Base-by-base conservation (phyloP, 2,797 vertebrate genomes). In the Leontopithecus rosalia region DNA sequence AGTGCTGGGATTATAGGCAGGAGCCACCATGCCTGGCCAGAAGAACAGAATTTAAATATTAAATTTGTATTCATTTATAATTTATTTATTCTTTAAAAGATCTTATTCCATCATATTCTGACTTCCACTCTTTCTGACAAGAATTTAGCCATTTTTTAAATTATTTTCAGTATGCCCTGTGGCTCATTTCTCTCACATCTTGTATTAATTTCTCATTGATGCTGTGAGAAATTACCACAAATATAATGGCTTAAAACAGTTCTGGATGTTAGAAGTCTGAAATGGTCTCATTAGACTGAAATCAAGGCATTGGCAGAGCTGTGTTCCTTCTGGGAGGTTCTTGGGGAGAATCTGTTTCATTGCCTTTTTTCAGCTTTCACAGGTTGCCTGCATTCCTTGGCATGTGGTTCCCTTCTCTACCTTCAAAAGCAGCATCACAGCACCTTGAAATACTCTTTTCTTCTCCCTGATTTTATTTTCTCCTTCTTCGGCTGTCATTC, bases 21-120 rank as follows among this genome's bases (percentile, higher is more conserved):
- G 67, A 39, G 9, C 67, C 33, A 72, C 9, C 1, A 1, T 36
- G 67, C n/a, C 67, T 22, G n/a, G n/a, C n/a, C 64, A 0, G 64
- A 67, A 8, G 33, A 67, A 67, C 15, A 17, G 15, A n/a, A n/a
- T 75, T 81, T 61, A 82, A 93, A 57, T 52, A 55, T 52, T 75
- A 39, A 28, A 81, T 36, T 52, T 73, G 58, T 2, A 57, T 48
- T 30, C 1, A 24, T 19, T 43, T 26, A 77, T 57, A 57, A 70
- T 85, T 41, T 26, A 33, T 33, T 75, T 72, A n/a, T 4, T 28
- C 36, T 30, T 87, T 50, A 41, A 90, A 94, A 94, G 20, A 72
- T 70, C 14, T 72, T 19, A 1, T 81, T 72, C 50, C 19, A 58
- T 24, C 14, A n/a, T 79, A 33, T 58, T 58, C 41, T 28, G 2